Percentiles rank a stretch among this genome's conserved stretches.
Evolutionary conservation across 2,888 invertebrate genomes (phyloP).

Genomic region (Invenusta paracnida): DNA sequence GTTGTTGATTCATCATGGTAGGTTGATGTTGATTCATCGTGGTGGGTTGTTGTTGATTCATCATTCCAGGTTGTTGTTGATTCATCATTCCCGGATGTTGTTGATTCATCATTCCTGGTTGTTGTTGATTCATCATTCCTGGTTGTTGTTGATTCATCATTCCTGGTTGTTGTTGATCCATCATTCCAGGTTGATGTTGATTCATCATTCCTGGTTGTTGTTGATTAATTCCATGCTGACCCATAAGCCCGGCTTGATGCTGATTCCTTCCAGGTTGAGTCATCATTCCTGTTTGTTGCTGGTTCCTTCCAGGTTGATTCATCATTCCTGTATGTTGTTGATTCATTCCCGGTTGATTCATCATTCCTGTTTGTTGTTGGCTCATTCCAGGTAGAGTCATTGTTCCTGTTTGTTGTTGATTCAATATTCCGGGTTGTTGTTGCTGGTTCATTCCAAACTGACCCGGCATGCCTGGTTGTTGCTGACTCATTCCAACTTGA

Average conservation of each 20-base stretch:
- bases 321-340: not conserved
- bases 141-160: not conserved
- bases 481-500: no score
- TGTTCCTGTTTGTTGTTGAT: not conserved
- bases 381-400: not conserved
- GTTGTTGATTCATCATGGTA: not conserved
- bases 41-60: not conserved
- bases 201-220: not conserved
- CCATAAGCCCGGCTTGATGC: no score
- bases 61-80: not conserved
- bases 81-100: no score
- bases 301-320: not conserved
- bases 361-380: not conserved
- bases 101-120: no score
- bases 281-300: no score
- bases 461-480: no score
- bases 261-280: no score
- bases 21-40: not conserved
- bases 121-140: not conserved
- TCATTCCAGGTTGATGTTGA: not conserved
- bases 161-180: not conserved
- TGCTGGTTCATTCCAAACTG: no score
- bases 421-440: not conserved
- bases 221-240: not conserved
- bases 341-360: not conserved